Evolutionary conservation across 2,797 vertebrate species (phyloP), one percentile per base, ranked within the genome.

Genomic region (Chiloscyllium punctatum): DNA sequence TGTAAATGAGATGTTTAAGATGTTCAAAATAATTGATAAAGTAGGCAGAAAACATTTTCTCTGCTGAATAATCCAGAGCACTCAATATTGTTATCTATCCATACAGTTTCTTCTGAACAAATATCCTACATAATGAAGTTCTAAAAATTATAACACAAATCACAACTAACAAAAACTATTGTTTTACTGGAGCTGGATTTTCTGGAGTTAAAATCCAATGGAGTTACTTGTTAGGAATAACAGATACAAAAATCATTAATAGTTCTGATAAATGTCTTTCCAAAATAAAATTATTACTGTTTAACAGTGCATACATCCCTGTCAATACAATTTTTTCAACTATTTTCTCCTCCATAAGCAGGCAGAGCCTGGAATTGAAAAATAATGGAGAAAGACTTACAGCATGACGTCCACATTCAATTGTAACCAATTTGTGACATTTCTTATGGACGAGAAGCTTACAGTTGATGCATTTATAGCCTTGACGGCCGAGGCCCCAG

Each of bases 401-500:
- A 30, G 71, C 71, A 72, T 98, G 98, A 82, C 99, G 97, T 92
- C 98, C 99, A 96, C 99, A 99, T 96, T 99, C 99, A 95, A 97
- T 96, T 2, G 96, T 99, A 96, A 99, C 99, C 95, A 99, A 97
- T 96, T 99, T 99, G 97, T 99, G 99, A 97, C 99, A 99, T 97
- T 99, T 99, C 97, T 99, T 99, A 97, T 99, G 99, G 95, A 99
- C 99, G 86, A 99, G 98, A 96, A 99, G 98, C 96, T 99, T 99
- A 97, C 99, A 99, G 96, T 99, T 99, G 97, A 99, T 99, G 97
- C 99, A 99, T 96, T 99, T 99, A 97, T 99, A 99, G 18, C 99
- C 99, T 96, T 99, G 99, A 96, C 99, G 98, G 30, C 99, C 99
- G 95, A 99, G 98, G 95, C 99, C 99, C 99, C 99, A 99, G 96